A percentile compares a stretch with the other conserved stretches of the same genome.
Conservation (phyloP, 1,140 invertebrate genomes). For the Heliconius hermathena region DNA sequence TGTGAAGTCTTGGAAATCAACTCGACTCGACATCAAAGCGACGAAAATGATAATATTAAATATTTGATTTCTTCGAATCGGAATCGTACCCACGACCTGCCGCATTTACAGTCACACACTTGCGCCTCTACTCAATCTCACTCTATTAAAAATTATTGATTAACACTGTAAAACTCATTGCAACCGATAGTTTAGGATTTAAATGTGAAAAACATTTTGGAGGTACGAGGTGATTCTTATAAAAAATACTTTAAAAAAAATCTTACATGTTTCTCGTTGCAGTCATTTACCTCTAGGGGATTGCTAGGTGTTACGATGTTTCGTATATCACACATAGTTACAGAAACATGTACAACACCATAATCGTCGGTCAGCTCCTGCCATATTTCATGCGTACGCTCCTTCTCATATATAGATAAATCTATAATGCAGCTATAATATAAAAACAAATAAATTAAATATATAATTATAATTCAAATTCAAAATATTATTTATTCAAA, state of each 20-base stretch:
- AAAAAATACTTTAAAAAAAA: not conserved
- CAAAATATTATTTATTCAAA: not conserved
- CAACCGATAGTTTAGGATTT: not conserved
- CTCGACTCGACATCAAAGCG: too few species aligned
- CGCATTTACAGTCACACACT: too few species aligned
- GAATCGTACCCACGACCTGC: too few species aligned
- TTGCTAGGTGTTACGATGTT: conserved; percentile 20
- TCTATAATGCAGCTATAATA: conserved; percentile 62
- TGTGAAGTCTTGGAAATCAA: too few species aligned
- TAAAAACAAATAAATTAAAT: too few species aligned
- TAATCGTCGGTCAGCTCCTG: conserved; percentile 62
- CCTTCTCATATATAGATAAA: conserved; percentile 54
- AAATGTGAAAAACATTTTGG: not conserved
- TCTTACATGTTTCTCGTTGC: conserved; percentile 26
- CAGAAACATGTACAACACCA: conserved; percentile 59
- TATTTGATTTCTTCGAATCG: too few species aligned
- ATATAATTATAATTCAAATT: not conserved
- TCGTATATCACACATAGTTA: conserved; percentile 57
- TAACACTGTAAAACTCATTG: not conserved
- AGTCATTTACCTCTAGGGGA: conserved; percentile 10
- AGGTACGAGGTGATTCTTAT: not conserved
- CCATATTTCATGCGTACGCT: conserved; percentile 70
- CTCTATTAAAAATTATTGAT: too few species aligned
- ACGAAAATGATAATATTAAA: too few species aligned
- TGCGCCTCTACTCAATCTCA: too few species aligned